These are phyloP conservation scores for Pitta sordida DNA, from an alignment of 2,113 vertebrate genomes.

Conservation along the genomic window DNA sequence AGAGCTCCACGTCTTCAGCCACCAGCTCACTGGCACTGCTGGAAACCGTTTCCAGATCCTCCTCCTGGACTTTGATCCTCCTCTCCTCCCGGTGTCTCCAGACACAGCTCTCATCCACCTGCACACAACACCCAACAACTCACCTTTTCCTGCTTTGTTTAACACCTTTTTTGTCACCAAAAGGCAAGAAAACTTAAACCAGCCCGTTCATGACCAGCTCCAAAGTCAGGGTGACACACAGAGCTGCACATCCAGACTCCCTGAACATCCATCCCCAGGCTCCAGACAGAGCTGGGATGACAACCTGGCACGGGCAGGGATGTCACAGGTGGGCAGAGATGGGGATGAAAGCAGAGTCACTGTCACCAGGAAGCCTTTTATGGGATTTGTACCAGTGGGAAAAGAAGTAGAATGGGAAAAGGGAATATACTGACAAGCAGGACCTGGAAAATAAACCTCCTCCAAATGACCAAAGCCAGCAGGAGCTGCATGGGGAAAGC, in stretches of 20 bases:
- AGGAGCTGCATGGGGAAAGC: neutral
- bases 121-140: fast-evolving
- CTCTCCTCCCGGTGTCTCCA: constrained; percentile 90
- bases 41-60: constrained; percentile 83
- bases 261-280: fast-evolving
- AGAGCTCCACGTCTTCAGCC: constrained; percentile 83
- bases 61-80: constrained; percentile 87
- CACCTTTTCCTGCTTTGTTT: neutral
- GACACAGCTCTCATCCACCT: constrained; percentile 92
- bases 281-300: neutral
- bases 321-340: neutral
- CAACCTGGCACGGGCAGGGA: neutral
- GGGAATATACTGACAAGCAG: neutral
- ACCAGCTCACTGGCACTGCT: constrained; percentile 79
- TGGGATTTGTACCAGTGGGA: neutral
- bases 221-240: too few relatives aligned
- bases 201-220: neutral
- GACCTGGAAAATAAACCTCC: neutral
- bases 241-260: neutral
- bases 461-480: neutral
- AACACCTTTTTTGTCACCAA: neutral
- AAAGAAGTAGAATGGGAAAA: neutral
- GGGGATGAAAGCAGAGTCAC: neutral
- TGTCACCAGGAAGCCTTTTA: neutral
- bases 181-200: neutral